Evolutionary conservation across 1,140 invertebrate species (phyloP).

Genomic region (Cydia amplana): DNA sequence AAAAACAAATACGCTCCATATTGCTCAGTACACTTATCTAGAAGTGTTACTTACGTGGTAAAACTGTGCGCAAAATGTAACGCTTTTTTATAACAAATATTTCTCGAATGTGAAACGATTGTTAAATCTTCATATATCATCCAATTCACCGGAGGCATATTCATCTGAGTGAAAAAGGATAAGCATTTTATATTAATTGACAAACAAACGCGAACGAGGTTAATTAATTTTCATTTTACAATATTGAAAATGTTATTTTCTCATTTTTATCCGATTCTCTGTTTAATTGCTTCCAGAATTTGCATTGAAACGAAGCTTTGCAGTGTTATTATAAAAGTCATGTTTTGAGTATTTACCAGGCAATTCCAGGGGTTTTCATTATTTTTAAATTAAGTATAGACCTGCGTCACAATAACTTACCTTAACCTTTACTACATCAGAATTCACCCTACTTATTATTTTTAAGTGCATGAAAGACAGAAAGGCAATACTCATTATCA

Average conservation of each 20-base stretch:
- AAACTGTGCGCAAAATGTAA: neutral
- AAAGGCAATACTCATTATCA: no score
- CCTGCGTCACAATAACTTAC: no score
- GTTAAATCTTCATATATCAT: constrained; percentile 21
- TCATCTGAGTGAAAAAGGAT: constrained; percentile 9
- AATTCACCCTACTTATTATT: no score
- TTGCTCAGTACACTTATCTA: no score
- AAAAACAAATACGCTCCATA: no score
- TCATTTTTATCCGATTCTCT: neutral
- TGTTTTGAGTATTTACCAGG: neutral
- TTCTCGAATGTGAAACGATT: constrained; percentile 1
- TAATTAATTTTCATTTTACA: constrained; percentile 32
- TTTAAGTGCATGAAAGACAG: no score
- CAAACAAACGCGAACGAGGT: constrained; percentile 22
- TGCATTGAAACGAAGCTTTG: neutral
- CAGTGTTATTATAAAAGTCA: neutral
- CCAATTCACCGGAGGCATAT: constrained; percentile 16
- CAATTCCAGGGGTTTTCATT: neutral
- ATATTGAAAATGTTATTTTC: constrained; percentile 28
- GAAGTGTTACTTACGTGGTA: no score
- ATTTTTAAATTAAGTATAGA: neutral
- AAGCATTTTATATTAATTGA: constrained; percentile 25
- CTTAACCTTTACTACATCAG: no score
- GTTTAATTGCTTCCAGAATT: constrained; percentile 28
- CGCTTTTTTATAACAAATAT: neutral